Base-by-base conservation (phyloP, 2,113 vertebrate species). In the Excalfactoria chinensis region DNA sequence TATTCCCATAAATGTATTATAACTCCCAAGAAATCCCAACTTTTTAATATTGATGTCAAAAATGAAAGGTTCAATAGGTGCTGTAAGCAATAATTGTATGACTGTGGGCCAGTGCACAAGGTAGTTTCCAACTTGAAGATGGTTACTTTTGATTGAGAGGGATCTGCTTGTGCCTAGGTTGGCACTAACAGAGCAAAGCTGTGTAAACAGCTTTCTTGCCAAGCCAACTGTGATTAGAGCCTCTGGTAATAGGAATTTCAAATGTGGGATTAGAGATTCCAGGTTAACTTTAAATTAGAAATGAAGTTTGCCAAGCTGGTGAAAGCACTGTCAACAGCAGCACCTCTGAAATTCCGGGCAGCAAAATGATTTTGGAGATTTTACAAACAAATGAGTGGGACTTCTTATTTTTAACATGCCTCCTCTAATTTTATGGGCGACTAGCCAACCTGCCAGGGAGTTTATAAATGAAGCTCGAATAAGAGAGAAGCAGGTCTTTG, bases 261-360 rank as follows among this genome's bases (percentile, higher is more conserved):
- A 87, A 88, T 81, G 60, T 9, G 16, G 87, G 85, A 95, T 95
- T 93, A 95, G 60, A 89, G 40, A 74, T 60, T 81, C 20, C 44
- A 30, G 79, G 71, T 68, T 32, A 56, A 66, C 40, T 91, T 89
- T 68, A 89, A 91, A 95, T 93, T 74, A 80, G 74, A 93, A 84
- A 67, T 79, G 49, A 76, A 68, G 40, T 32, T 69, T 41, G 69
- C 76, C 28, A 34, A 41, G 37, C 62, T 51, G 41, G 19, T 64
- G 37, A 56, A 62, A 93, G 25, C 43, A 43, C 17, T 49, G 40
- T 80, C 44, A 49, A 30, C 30, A 82, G 44, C 67, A 84, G 44
- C 17, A 19, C 34, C 44, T 90, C 43, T 34, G 71, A 28, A 80
- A 86, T 44, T 41, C 41, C 1, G 8, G 46, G 56, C 25, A 56